Evolutionary conservation across 2,113 vertebrate genomes (phyloP).

Genomic region (Tetrax tetrax): DNA sequence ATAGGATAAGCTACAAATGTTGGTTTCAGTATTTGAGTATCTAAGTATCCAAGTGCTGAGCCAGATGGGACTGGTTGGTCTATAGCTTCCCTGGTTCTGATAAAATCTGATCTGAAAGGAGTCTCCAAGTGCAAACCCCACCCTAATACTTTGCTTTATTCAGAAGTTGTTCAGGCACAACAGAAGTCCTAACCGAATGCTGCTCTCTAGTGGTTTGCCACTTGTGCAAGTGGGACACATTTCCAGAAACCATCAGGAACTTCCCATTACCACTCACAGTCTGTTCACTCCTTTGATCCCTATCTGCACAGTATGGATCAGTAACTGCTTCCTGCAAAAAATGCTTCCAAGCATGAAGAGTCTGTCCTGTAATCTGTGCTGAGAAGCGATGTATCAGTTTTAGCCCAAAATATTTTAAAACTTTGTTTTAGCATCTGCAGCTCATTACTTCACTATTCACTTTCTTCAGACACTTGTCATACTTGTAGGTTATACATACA

Average conservation of each 20-base stretch:
- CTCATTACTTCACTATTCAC: background rate
- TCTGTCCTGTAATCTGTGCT: background rate
- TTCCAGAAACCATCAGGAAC: background rate
- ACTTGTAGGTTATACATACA: background rate
- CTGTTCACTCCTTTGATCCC: background rate
- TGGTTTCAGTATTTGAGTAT: background rate
- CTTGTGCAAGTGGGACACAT: background rate
- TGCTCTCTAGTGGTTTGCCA: constrained; percentile 56
- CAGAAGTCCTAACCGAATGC: background rate
- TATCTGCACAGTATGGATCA: background rate
- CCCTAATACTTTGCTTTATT: background rate
- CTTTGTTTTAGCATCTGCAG: background rate
- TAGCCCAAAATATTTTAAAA: background rate
- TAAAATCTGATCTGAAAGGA: background rate
- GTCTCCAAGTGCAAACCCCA: background rate
- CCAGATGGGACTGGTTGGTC: background rate
- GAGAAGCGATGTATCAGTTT: background rate
- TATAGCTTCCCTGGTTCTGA: background rate
- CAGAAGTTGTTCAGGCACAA: background rate
- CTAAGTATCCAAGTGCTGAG: background rate
- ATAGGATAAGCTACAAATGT: background rate
- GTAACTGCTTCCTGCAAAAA: background rate
- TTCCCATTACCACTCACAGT: background rate
- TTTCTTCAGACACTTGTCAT: background rate
- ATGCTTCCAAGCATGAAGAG: background rate